Evolutionary conservation across 2,888 invertebrate species (phyloP).

Genomic region (Metopia argyrocephala): DNA sequence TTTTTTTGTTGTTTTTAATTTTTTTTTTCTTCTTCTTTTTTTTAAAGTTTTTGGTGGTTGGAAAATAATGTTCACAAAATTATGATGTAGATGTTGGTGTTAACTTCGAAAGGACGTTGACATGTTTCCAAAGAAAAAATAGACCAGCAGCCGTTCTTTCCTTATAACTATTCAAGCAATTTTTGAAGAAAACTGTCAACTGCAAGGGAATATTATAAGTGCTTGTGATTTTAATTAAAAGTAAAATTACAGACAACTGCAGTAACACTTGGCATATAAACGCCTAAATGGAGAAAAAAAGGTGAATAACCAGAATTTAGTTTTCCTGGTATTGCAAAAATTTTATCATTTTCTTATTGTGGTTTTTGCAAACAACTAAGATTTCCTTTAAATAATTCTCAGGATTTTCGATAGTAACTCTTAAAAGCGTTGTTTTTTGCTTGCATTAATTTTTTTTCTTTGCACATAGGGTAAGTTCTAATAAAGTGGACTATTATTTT

Average conservation of each 20-base stretch:
- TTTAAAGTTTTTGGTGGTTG: slow-evolving; percentile 17
- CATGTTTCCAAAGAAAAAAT: slow-evolving; percentile 15
- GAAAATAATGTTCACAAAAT: neutral
- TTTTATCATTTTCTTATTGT: neutral
- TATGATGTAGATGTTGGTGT: slow-evolving; percentile 40
- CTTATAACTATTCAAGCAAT: neutral
- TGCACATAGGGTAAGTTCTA: too few species aligned
- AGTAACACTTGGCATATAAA: neutral
- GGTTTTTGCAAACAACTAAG: too few species aligned
- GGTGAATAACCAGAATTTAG: neutral
- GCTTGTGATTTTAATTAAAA: neutral
- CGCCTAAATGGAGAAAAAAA: neutral
- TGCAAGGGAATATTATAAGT: neutral
- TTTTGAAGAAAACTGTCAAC: neutral
- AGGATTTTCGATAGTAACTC: too few species aligned
- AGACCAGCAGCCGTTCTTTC: neutral
- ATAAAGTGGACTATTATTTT: too few species aligned
- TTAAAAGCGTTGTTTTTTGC: too few species aligned
- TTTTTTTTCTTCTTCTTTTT: neutral
- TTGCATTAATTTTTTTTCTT: too few species aligned
- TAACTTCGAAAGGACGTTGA: slow-evolving; percentile 57
- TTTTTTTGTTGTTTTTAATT: slow-evolving; percentile 1
- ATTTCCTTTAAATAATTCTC: too few species aligned
- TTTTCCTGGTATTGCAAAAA: neutral
- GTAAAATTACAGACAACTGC: neutral